Conservation (phyloP, 2,113 vertebrate species). For the Gila orcuttii region DNA sequence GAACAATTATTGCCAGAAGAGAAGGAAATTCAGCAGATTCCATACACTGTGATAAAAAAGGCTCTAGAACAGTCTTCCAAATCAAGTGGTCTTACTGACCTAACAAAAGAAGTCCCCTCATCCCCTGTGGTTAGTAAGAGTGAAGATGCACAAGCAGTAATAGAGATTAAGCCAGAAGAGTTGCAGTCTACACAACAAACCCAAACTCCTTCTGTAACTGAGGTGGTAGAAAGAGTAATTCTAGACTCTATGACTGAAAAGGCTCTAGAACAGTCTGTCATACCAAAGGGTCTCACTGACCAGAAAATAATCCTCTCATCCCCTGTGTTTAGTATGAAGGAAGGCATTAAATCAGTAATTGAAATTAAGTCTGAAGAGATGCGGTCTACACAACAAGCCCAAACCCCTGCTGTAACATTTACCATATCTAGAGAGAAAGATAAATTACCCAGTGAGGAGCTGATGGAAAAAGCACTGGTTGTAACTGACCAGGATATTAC, state of each 20-base stretch:
- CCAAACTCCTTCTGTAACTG: not conserved
- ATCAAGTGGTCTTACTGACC: not conserved
- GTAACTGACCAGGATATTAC: conserved; percentile 12
- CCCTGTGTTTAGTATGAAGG: conserved; percentile 43
- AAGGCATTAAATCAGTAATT: conserved; percentile 32
- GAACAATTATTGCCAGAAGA: not conserved
- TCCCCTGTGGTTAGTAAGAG: conserved; percentile 45
- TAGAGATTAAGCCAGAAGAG: not conserved
- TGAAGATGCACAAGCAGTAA: conserved; percentile 31
- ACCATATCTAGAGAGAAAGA: not conserved
- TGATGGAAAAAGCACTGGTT: not conserved
- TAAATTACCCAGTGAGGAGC: conserved; percentile 23
- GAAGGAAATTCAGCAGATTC: not conserved
- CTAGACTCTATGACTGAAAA: conserved; percentile 18
- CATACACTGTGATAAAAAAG: conserved; percentile 15
- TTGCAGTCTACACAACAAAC: not conserved
- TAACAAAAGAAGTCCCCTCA: not conserved
- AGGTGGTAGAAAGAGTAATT: not conserved
- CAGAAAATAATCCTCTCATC: not conserved
- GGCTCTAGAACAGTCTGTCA: not conserved
- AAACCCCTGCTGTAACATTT: conserved; percentile 5
- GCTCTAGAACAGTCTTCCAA: not conserved
- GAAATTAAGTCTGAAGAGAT: not conserved
- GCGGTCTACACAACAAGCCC: not conserved
- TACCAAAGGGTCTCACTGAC: not conserved